Percentiles rank a stretch among this genome's conserved stretches.
These are phyloP conservation scores for Jacana jacana DNA, from an alignment of 2,113 vertebrate species.

Conservation along the genomic window DNA sequence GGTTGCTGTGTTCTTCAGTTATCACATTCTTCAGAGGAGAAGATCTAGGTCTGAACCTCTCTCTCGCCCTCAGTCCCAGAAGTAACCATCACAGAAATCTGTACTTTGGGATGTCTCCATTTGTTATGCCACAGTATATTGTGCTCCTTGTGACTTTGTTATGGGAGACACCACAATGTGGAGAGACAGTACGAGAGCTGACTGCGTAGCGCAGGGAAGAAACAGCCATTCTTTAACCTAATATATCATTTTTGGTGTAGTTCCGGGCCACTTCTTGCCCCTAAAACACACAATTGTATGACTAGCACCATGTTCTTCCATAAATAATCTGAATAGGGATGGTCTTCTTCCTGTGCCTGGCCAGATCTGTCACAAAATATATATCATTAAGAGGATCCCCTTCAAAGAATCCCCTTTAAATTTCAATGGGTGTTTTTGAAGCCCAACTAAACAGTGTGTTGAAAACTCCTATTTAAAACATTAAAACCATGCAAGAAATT, in stretches of 20 bases:
- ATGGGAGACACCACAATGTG: not conserved
- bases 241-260: not conserved
- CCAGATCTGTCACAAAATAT: not conserved
- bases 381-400: not conserved
- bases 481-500: not conserved
- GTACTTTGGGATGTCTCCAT: not conserved
- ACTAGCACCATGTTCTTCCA: not conserved
- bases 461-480: not conserved
- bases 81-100: not conserved
- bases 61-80: not conserved
- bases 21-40: not conserved
- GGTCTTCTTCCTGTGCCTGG: not conserved
- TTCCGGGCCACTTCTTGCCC: not conserved
- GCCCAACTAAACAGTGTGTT: not conserved
- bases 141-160: not conserved
- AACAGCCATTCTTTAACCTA: not conserved
- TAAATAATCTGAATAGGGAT: not conserved
- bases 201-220: not conserved
- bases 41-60: not conserved
- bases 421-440: not conserved
- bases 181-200: not conserved
- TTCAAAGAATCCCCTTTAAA: not conserved
- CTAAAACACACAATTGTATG: not conserved
- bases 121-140: not conserved
- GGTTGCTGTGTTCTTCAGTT: not conserved